Conservation (phyloP, 2,113 vertebrate genomes). For the Odontesthes bonariensis region DNA sequence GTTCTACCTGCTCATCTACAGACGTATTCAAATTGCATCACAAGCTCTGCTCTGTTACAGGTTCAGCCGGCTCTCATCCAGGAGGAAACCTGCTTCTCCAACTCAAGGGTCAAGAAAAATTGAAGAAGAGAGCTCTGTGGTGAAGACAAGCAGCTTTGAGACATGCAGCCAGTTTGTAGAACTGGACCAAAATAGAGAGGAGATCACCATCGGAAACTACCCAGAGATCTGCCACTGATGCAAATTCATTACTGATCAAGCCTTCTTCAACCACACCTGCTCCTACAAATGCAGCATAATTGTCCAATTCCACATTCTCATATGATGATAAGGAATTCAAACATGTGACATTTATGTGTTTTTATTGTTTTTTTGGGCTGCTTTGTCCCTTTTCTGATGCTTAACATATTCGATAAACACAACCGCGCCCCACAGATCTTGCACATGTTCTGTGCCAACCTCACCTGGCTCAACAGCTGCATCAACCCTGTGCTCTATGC, state of each 20-base stretch:
- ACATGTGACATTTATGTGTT: no score
- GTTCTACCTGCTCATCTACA: conserved; percentile 90
- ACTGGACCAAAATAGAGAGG: conserved; percentile 23
- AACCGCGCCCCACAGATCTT: conserved; percentile 86
- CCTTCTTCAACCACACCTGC: no score
- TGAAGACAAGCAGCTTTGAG: conserved; percentile 71
- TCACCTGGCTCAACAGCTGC: conserved; percentile 91
- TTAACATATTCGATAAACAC: conserved; percentile 85
- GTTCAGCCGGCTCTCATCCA: conserved; percentile 75
- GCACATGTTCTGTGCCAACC: conserved; percentile 89
- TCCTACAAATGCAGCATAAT: no score
- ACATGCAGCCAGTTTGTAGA: conserved; percentile 66
- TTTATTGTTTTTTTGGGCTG: conserved; percentile 40
- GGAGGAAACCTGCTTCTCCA: conserved; percentile 45
- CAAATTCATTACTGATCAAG: no score
- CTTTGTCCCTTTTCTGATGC: conserved; percentile 86
- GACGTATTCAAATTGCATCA: conserved; percentile 80
- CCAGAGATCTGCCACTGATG: not conserved
- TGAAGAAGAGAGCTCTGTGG: conserved; percentile 71
- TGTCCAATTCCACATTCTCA: no score
- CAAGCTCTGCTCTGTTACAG: conserved; percentile 83
- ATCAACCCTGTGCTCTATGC: conserved; percentile 90
- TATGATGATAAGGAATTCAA: no score
- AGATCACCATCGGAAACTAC: not conserved
- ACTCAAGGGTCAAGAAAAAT: conserved; percentile 79